Conservation (phyloP, 1,140 invertebrate genomes). For the Listronotus oregonensis region DNA sequence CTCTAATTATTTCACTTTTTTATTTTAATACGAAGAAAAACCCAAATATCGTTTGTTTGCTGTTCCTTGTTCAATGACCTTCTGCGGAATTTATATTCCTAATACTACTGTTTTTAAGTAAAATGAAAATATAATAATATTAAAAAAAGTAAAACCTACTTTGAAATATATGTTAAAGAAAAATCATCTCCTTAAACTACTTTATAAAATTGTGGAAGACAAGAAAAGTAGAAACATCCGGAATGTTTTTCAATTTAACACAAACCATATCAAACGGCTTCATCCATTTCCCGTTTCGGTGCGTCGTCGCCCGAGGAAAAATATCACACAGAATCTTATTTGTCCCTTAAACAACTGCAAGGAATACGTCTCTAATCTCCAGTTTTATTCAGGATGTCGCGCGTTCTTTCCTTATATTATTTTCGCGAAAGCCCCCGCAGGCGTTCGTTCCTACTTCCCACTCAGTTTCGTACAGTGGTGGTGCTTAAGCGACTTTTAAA, state of each 20-base stretch:
- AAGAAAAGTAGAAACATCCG: slow-evolving; percentile 3
- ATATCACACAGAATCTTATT: slow-evolving; percentile 22
- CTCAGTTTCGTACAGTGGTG: slow-evolving; percentile 18
- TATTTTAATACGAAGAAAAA: too few relatives aligned
- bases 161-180: too few relatives aligned
- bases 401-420: slow-evolving; percentile 24
- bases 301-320: slow-evolving; percentile 8
- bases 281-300: slow-evolving; percentile 1
- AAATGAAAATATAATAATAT: neutral
- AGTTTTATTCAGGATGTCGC: slow-evolving; percentile 22
- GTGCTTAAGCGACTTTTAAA: slow-evolving; percentile 3
- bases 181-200: too few relatives aligned
- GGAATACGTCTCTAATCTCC: slow-evolving; percentile 27
- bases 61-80: too few relatives aligned
- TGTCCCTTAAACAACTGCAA: slow-evolving; percentile 29
- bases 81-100: too few relatives aligned
- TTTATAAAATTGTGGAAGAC: too few relatives aligned
- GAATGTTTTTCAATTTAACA: slow-evolving; percentile 12
- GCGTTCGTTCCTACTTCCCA: slow-evolving; percentile 23
- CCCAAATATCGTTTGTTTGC: too few relatives aligned
- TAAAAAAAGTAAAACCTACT: too few relatives aligned
- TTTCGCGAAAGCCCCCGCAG: slow-evolving; percentile 25
- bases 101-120: slow-evolving; percentile 4
- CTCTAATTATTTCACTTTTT: too few relatives aligned
- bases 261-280: slow-evolving; percentile 12